Percentiles rank a stretch among this genome's conserved stretches.
These are phyloP conservation scores for Panagrolaimus sp. DNA, from an alignment of 1,140 invertebrate species.

Conservation along the genomic window DNA sequence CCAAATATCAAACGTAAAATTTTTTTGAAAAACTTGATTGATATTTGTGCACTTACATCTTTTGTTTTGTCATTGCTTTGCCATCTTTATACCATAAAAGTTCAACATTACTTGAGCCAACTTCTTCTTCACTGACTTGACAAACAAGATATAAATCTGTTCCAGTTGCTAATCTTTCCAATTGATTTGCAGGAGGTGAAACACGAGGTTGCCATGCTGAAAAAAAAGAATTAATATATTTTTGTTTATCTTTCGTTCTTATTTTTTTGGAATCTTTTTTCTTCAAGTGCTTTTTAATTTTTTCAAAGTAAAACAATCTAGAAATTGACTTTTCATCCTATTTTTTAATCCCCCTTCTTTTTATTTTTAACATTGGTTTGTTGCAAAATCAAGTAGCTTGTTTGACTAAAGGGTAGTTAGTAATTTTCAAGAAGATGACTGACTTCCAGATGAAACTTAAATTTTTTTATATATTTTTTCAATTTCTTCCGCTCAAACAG, in stretches of 20 bases:
- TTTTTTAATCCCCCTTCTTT: neutral
- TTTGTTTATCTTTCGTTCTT: too few species aligned
- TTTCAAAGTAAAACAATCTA: neutral
- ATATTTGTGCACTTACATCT: neutral
- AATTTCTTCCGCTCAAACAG: constrained; percentile 10
- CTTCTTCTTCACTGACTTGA: constrained; percentile 5
- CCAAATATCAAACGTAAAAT: too few species aligned
- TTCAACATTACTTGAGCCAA: neutral
- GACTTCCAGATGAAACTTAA: too few species aligned
- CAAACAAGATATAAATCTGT: constrained; percentile 13
- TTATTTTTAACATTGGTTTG: neutral
- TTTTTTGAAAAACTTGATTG: too few species aligned
- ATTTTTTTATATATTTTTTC: constrained; percentile 1
- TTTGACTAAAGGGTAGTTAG: too few species aligned
- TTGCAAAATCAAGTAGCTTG: constrained; percentile 14
- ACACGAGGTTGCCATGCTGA: constrained; percentile 11
- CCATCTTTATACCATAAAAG: constrained; percentile 6
- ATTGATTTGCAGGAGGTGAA: constrained; percentile 9
- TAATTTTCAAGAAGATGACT: too few species aligned
- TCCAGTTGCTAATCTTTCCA: constrained; percentile 1
- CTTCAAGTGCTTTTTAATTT: neutral
- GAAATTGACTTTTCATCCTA: neutral
- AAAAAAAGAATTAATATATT: neutral
- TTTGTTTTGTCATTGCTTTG: constrained; percentile 3
- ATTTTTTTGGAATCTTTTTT: too few species aligned